phyloP scores from a whole-genome alignment of 2,797 vertebrate species.

The Trachurus trachurus region DNA sequence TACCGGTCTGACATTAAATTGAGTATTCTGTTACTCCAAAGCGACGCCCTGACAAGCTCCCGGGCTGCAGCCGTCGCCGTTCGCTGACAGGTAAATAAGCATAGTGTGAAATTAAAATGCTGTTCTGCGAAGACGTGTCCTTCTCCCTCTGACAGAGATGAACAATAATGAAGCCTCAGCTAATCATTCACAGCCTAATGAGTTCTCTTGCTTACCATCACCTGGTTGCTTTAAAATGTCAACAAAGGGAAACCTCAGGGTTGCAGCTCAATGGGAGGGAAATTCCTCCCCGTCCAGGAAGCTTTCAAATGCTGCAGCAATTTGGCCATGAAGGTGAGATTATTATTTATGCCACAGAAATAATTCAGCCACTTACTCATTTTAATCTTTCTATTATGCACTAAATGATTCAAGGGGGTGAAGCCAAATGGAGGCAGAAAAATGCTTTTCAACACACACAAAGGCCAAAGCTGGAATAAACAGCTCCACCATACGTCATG shows the following conservation, averaged over 20 bases:
- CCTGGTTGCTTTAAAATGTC: slow-evolving; percentile 59
- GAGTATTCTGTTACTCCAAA: slow-evolving; percentile 45
- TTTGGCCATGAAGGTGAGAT: slow-evolving; percentile 43
- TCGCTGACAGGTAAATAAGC: slow-evolving; percentile 66
- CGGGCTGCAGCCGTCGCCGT: slow-evolving; percentile 18
- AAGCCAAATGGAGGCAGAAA: slow-evolving; percentile 65
- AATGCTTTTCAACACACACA: slow-evolving; percentile 55
- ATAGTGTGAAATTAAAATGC: slow-evolving; percentile 68
- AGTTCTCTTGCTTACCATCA: slow-evolving; percentile 59
- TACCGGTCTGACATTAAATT: slow-evolving; percentile 36
- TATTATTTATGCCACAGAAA: slow-evolving; percentile 69
- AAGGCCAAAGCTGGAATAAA: slow-evolving; percentile 42
- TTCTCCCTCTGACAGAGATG: slow-evolving; percentile 57
- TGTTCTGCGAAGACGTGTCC: slow-evolving; percentile 54
- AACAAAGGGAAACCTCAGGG: slow-evolving; percentile 51
- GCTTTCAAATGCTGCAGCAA: slow-evolving; percentile 49
- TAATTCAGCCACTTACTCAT: slow-evolving; percentile 69
- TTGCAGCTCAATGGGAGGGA: slow-evolving; percentile 27
- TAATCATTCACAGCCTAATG: slow-evolving; percentile 72
- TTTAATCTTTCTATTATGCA: slow-evolving; percentile 73
- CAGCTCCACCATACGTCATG: slow-evolving; percentile 55
- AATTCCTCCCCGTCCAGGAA: slow-evolving; percentile 21
- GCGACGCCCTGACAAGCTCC: slow-evolving; percentile 30
- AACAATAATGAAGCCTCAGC: slow-evolving; percentile 54
- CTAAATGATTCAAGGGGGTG: slow-evolving; percentile 63